These are phyloP conservation scores for Pristionchus japonicus DNA, from an alignment of 2,888 invertebrate species.

Conservation along the genomic window DNA sequence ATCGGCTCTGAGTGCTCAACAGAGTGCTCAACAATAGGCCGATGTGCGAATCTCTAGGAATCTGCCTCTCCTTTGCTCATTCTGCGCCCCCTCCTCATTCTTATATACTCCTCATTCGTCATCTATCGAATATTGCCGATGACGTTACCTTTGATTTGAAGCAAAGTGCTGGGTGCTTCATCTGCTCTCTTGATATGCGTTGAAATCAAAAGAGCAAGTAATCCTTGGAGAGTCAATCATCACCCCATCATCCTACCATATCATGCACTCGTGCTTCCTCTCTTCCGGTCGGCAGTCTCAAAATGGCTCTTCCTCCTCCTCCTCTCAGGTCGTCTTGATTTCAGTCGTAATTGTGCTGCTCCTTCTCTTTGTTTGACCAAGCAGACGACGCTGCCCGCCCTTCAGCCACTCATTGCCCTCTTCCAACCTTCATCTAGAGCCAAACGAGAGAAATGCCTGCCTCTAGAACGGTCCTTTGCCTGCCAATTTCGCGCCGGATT, in stretches of 20 bases:
- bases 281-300: neutral
- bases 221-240: no score
- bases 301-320: neutral
- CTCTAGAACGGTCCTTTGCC: neutral
- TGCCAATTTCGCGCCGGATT: neutral
- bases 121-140: no score
- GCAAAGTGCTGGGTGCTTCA: no score
- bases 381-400: neutral
- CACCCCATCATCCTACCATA: no score
- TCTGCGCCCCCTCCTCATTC: neutral
- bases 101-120: neutral
- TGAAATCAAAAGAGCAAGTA: no score
- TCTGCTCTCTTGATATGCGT: no score
- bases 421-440: constrained; percentile 12
- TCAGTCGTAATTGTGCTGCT: constrained; percentile 28
- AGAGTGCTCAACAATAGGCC: neutral
- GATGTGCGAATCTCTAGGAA: neutral
- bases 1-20: neutral
- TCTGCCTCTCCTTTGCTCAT: neutral
- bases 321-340: constrained; percentile 33
- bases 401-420: neutral
- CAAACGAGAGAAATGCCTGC: neutral
- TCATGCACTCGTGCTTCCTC: neutral
- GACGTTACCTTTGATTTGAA: no score
- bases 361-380: constrained; percentile 28